Base-by-base conservation (phyloP, 30 jellyfish, hydroid and myxozoan species). In the Aurelia sp. region DNA sequence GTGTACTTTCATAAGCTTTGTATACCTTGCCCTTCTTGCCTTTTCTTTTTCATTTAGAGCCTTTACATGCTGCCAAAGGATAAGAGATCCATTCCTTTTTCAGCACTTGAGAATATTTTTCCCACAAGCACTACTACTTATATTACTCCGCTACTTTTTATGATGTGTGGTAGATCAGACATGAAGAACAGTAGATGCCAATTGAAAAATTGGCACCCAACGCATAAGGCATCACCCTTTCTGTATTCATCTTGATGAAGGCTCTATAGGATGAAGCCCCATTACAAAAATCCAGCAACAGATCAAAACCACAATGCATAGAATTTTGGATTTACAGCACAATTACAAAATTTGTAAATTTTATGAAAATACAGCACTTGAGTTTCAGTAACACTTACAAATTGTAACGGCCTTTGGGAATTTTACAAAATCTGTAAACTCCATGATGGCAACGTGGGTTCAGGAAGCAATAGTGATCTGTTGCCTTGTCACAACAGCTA, bases 221-320 rank as follows among this genome's bases (percentile, higher is more conserved):
- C 16, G 38, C 63, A 5, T 8, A 40, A 21, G 17, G 63, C 16
- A 21, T 33, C 17, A n/a, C 13, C 63, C 63, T 17, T 21, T 59
- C 31, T 7, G 63, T 40, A 19, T 69, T 40, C 81, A 69, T 40
- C 62, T 69, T 69, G 8, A 33, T 17, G 13, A 59, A 59, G 11
- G 68, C 68, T 17, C 68, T n/a, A 59, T 59, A 7, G 5, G 24
- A 21, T 69, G 81, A 27, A 24, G 81, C 81, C 21, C 81, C 81
- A 40, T 69, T 38, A 33, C 81, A 69, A 40, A 38, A 40, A 40
- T 10, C 21, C 35, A 69, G 33, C 27, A 69, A 18, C 16, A 50
- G 24, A 18, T 69, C 27, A 69, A 69, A 69, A 69, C 81, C 63
- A 40, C n/a, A n/a, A n/a, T n/a, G n/a, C n/a, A n/a, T n/a, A n/a